phyloP scores from a whole-genome alignment of 64 coral and sea anemone genomes.

The Trachythela sp. region DNA sequence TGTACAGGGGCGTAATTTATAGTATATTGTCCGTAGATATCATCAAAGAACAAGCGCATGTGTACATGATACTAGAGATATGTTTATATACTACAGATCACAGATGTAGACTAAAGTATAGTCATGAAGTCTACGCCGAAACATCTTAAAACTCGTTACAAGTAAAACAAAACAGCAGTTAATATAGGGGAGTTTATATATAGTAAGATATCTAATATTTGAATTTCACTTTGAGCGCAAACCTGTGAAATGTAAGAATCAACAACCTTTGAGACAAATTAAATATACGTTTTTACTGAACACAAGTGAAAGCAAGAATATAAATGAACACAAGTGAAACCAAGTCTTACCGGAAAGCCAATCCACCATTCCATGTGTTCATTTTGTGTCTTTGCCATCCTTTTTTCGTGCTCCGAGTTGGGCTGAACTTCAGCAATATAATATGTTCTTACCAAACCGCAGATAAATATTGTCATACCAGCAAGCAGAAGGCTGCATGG shows the following conservation, averaged over 20 bases:
- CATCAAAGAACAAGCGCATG: too few species aligned
- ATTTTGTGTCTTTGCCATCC: not conserved
- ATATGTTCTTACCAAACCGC: not conserved
- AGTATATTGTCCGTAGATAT: too few species aligned
- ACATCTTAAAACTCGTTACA: not conserved
- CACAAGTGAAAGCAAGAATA: not conserved
- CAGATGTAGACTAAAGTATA: too few species aligned
- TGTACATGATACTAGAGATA: too few species aligned
- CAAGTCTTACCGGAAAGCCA: not conserved
- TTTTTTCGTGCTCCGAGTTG: not conserved
- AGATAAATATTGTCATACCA: not conserved
- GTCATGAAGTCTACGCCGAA: too few species aligned
- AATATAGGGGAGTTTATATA: not conserved
- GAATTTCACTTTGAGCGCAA: too few species aligned
- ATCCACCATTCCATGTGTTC: conserved; percentile 4
- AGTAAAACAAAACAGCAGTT: not conserved
- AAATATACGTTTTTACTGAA: too few species aligned
- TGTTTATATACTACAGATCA: too few species aligned
- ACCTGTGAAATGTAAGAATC: too few species aligned
- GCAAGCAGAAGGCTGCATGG: not conserved
- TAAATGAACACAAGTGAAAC: not conserved
- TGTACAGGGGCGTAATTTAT: too few species aligned
- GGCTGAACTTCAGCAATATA: not conserved
- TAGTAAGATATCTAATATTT: too few species aligned
- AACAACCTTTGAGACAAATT: too few species aligned